phyloP scores from a whole-genome alignment of 2,113 vertebrate genomes.

The Orientallactaga bullata region DNA sequence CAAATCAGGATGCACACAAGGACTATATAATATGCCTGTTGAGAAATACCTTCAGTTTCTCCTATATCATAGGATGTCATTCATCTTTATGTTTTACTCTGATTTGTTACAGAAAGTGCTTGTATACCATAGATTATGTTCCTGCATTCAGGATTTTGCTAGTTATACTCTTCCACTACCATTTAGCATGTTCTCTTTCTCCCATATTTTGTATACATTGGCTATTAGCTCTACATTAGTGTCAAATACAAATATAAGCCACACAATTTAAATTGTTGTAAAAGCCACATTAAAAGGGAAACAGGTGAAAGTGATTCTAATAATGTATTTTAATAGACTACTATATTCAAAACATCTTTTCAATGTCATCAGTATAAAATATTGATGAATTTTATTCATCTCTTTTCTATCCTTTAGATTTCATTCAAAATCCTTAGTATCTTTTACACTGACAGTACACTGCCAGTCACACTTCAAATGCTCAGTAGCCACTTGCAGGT shows the following conservation, averaged over 20 bases:
- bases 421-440: not conserved
- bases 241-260: not conserved
- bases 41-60: slow-evolving; percentile 3
- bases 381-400: not conserved
- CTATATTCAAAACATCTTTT: slow-evolving; percentile 14
- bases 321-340: slow-evolving; percentile 30
- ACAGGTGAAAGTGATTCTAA: not conserved
- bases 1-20: slow-evolving; percentile 16
- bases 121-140: not conserved
- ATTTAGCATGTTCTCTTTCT: not conserved
- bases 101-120: not conserved
- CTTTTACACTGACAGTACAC: not conserved
- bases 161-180: not conserved
- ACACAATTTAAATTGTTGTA: not conserved
- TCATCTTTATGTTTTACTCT: not conserved
- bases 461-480: not conserved
- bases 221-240: not conserved
- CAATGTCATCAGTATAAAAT: not conserved
- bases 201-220: not conserved
- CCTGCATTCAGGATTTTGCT: not conserved
- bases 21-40: not conserved
- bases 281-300: not conserved
- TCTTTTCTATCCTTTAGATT: not conserved
- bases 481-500: not conserved
- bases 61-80: not conserved